Conservation (phyloP, 2,888 invertebrate species). For the Oscheius onirici region DNA sequence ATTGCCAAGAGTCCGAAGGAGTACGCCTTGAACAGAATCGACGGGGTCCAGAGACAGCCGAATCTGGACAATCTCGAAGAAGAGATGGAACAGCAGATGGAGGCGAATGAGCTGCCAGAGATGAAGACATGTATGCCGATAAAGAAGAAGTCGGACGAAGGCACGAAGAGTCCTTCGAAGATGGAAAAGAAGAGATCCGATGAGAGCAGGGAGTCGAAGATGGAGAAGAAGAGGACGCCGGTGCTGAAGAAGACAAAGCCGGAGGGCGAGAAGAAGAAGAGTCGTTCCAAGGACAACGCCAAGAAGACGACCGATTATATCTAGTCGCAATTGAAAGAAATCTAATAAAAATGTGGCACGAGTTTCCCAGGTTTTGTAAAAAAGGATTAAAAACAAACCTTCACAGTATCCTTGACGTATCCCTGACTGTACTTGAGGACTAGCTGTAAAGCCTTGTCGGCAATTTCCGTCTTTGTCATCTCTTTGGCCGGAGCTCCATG, state of each 20-base stretch:
- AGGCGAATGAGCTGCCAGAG: background rate
- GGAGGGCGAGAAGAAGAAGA: background rate
- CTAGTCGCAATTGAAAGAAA: no score
- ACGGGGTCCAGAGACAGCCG: background rate
- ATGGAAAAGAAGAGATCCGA: background rate
- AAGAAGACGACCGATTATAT: no score
- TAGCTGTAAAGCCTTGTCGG: conserved; percentile 46
- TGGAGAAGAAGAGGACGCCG: background rate
- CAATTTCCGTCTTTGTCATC: conserved; percentile 33
- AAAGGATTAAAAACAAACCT: conserved; percentile 52
- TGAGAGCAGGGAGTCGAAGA: background rate
- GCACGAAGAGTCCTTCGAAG: background rate
- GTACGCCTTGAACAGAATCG: background rate
- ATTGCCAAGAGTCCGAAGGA: no score
- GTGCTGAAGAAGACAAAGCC: background rate
- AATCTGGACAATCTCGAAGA: background rate
- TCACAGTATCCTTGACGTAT: conserved; percentile 64
- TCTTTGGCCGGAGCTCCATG: conserved; percentile 29
- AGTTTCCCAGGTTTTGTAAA: no score
- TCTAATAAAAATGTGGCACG: no score
- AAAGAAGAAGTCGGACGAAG: background rate
- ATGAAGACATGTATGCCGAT: background rate
- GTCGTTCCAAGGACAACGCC: no score
- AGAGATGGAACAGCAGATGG: background rate
- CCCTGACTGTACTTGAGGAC: conserved; percentile 63